phyloP scores from a whole-genome alignment of 2,797 vertebrate species.

The Furcifer pardalis region DNA sequence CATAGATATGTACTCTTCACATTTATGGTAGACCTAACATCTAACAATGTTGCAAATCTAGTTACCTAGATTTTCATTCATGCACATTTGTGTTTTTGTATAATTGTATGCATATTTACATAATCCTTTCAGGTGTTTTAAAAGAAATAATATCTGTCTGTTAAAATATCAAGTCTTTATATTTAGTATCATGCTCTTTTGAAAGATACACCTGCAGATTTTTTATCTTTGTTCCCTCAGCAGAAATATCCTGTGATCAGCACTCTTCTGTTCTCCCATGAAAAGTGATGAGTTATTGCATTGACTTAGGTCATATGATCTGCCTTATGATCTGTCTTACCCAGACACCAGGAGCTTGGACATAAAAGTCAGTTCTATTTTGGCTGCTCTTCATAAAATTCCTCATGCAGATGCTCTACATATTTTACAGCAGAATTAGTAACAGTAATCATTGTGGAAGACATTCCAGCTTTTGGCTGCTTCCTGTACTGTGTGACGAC shows the following conservation, averaged over 20 bases:
- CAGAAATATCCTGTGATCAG: constrained; percentile 76
- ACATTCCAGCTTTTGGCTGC: constrained; percentile 55
- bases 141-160: constrained; percentile 51
- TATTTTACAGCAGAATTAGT: constrained; percentile 76
- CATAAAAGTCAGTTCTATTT: constrained; percentile 73
- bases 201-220: constrained; percentile 83
- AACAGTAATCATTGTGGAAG: constrained; percentile 67
- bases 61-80: constrained; percentile 30
- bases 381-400: constrained; percentile 75
- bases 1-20: constrained; percentile 41
- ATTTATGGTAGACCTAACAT: constrained; percentile 10
- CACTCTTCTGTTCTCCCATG: constrained; percentile 81
- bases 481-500: constrained; percentile 61
- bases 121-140: constrained; percentile 38
- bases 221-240: constrained; percentile 84
- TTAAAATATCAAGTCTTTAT: constrained; percentile 64
- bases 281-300: constrained; percentile 82
- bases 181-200: constrained; percentile 76
- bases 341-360: constrained; percentile 69
- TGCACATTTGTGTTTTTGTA: constrained; percentile 1
- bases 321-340: constrained; percentile 72
- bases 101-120: constrained; percentile 47
- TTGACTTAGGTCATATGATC: constrained; percentile 79
- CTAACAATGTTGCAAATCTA: constrained; percentile 33
- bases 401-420: constrained; percentile 73